Percentiles rank a stretch among this genome's conserved stretches.
Evolutionary conservation across 2,797 vertebrate species (phyloP).

Genomic region (Sebastes trivittatus): DNA sequence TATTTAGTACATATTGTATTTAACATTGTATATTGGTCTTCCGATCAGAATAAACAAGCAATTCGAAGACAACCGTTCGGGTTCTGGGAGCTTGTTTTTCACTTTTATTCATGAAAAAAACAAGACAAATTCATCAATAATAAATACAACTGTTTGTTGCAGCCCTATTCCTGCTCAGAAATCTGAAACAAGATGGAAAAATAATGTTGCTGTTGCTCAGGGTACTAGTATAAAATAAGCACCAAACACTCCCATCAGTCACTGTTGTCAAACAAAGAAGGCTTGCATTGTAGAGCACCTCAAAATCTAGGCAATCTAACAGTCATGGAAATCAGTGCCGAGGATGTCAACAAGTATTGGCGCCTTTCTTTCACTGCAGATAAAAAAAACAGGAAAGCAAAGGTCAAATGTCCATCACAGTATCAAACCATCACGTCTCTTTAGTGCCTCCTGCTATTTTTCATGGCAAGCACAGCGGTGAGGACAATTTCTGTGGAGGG

Average conservation of each 20-base stretch:
- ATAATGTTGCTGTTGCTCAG: neutral
- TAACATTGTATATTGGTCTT: neutral
- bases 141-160: neutral
- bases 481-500: constrained; percentile 38
- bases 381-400: neutral
- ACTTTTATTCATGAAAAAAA: neutral
- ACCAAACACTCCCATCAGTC: neutral
- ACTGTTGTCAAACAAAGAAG: neutral
- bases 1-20: too few species aligned
- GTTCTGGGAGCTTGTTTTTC: neutral
- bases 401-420: constrained; percentile 39
- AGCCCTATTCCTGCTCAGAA: neutral
- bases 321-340: neutral
- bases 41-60: neutral
- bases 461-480: constrained; percentile 20
- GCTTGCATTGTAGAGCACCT: neutral
- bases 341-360: constrained; percentile 32
- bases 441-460: constrained; percentile 25
- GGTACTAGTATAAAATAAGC: neutral
- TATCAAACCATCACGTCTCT: constrained; percentile 11
- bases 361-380: neutral
- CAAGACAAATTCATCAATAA: neutral
- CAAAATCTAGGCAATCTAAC: neutral
- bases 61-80: neutral
- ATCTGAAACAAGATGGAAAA: neutral